A percentile compares a stretch with the other conserved stretches of the same genome.
Conservation (phyloP, 2,797 vertebrate genomes). For the Cyclopterus lumpus region DNA sequence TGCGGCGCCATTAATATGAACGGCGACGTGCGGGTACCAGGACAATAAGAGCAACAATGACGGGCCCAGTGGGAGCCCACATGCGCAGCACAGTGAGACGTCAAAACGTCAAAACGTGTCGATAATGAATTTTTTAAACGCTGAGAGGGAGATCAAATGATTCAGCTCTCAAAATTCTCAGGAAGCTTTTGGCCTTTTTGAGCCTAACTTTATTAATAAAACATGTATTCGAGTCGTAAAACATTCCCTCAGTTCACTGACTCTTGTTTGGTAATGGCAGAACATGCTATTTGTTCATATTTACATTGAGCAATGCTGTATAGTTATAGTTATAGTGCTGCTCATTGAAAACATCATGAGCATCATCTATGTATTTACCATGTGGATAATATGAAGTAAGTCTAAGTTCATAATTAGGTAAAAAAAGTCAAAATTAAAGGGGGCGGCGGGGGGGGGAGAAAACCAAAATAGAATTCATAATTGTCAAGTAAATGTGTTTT, state of each 20-base stretch:
- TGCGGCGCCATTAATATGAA: slow-evolving; percentile 47
- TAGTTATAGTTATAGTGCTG: neutral
- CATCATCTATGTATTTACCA: neutral
- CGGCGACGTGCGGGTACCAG: neutral
- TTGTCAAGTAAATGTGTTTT: too few species aligned
- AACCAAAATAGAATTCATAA: too few species aligned
- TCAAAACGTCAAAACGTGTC: too few species aligned
- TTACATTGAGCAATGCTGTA: neutral
- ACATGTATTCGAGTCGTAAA: neutral
- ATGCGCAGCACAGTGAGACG: neutral
- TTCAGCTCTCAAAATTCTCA: neutral
- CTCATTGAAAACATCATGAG: neutral
- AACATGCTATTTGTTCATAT: neutral
- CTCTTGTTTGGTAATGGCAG: neutral
- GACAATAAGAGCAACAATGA: neutral
- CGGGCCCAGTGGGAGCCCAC: neutral
- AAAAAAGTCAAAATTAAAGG: neutral
- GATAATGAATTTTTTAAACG: neutral
- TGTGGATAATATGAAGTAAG: neutral
- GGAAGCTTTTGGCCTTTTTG: neutral
- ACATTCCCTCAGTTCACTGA: neutral
- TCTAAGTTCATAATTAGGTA: neutral
- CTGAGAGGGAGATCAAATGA: neutral
- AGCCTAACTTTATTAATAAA: neutral
- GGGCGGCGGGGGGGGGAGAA: too few species aligned